Evolutionary conservation across 2,888 invertebrate species (phyloP), one percentile per base, ranked within the genome.

Genomic region (Trypoxylon attenuatum): DNA sequence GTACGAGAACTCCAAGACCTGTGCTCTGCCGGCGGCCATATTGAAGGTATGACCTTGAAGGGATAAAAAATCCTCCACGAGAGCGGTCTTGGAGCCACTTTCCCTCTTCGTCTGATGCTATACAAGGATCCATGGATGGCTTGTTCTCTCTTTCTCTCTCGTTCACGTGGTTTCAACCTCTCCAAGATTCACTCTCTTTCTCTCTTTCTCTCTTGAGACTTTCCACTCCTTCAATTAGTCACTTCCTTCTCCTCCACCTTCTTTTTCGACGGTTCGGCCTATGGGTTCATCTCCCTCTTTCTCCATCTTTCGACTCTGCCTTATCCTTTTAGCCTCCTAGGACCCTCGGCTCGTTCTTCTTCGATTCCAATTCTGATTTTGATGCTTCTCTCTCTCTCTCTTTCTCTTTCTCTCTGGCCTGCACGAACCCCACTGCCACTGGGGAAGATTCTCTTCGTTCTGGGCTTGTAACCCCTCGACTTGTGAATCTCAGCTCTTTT

Each of bases 21-120:
- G 77, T 78, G 80, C 82, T 80, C 82, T 82, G 81, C 73, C 69
- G 69, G 76, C 82, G 79, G 84, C 84, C 84, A 84, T 84, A 83
- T 81, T 80, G 82, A 76, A 77, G 78, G 76, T 76, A 72, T 78
- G 82, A 81, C 82, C 82, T 83, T 82, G 82, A 78, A 80, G 77
- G 79, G 78, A 81, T 81, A 80, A 82, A 82, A 82, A 81, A 79
- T 78, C 77, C 71, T 72, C 73, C 68, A 76, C 70, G 60, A 76
- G 80, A 78, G 63, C n/a, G 33, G 73, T 56, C 69, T 64, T 43
- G 60, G 64, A 66, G 73, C 54, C 59, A 61, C 60, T 70, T 62
- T 63, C 62, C 49, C 66, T 69, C 66, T 43, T 66, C 59, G 63
- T 71, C 68, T 63, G 38, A 38, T 46, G 15, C 43, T 42, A 18